Percentiles rank a stretch among this genome's conserved stretches.
Evolutionary conservation across 2,888 invertebrate species (phyloP).

Genomic region (Clunio marinus): DNA sequence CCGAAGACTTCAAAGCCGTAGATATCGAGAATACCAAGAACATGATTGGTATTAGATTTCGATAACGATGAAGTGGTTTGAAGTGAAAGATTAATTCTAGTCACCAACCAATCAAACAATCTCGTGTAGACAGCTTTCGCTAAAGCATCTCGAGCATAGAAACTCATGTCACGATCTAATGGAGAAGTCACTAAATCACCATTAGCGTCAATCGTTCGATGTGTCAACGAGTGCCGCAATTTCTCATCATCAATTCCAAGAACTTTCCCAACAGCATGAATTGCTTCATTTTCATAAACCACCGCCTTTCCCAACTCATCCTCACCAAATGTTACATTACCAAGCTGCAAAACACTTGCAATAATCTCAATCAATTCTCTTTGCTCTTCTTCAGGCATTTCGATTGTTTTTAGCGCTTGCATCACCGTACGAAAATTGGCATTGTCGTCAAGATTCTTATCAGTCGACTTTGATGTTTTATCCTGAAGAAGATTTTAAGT

Average conservation of each 20-base stretch:
- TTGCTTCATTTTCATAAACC: slow-evolving; percentile 62
- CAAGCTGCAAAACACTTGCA: slow-evolving; percentile 79
- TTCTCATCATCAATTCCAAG: slow-evolving; percentile 65
- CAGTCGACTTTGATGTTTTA: slow-evolving; percentile 40
- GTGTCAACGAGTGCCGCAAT: slow-evolving; percentile 69
- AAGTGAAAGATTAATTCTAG: slow-evolving; percentile 71
- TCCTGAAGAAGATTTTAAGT: neutral
- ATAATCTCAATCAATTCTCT: slow-evolving; percentile 73
- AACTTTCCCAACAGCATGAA: slow-evolving; percentile 66
- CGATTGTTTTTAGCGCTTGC: slow-evolving; percentile 72
- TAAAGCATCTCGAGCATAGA: slow-evolving; percentile 83
- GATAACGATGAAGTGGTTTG: slow-evolving; percentile 55
- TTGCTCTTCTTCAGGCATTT: slow-evolving; percentile 68
- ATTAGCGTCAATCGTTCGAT: slow-evolving; percentile 80
- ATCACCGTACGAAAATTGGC: slow-evolving; percentile 65
- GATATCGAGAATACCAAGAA: slow-evolving; percentile 88
- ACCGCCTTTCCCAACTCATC: slow-evolving; percentile 65
- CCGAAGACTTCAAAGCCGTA: slow-evolving; percentile 94
- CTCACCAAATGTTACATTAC: slow-evolving; percentile 76
- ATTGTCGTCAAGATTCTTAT: slow-evolving; percentile 57
- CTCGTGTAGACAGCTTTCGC: slow-evolving; percentile 89
- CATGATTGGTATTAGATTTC: slow-evolving; percentile 58
- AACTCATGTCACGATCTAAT: slow-evolving; percentile 71
- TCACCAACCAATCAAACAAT: slow-evolving; percentile 85
- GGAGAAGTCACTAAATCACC: slow-evolving; percentile 80